A percentile compares a stretch with the other conserved stretches of the same genome.
Conservation (phyloP, 2,113 vertebrate species). For the Bubalus kerabau region DNA sequence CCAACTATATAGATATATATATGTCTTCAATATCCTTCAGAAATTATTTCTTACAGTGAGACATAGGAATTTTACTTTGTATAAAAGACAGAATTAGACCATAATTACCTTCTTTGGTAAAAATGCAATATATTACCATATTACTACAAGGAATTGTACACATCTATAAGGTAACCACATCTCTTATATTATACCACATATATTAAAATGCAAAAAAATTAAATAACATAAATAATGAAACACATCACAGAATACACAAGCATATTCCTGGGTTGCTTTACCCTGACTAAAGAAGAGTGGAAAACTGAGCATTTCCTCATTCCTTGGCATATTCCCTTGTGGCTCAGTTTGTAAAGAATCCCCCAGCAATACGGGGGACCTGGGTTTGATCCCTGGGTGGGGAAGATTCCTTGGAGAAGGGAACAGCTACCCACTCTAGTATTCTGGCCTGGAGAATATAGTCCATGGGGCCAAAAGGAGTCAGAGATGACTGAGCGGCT, state of each 20-base stretch:
- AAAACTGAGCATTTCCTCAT: background rate
- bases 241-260: background rate
- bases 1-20: no score
- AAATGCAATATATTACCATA: background rate
- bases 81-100: background rate
- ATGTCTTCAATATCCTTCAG: background rate
- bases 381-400: accelerated
- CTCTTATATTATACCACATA: background rate
- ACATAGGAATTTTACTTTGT: background rate
- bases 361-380: accelerated
- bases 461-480: background rate
- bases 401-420: background rate
- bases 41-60: background rate
- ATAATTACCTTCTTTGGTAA: background rate
- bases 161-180: background rate
- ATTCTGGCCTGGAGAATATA: background rate
- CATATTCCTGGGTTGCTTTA: no score
- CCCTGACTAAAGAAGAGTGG: background rate
- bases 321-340: background rate
- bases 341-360: background rate
- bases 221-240: background rate
- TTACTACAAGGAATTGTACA: background rate
- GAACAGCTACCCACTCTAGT: background rate
- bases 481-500: background rate
- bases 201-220: background rate